phyloP scores from a whole-genome alignment of 1,140 invertebrate species.

The Saccostrea echinata region DNA sequence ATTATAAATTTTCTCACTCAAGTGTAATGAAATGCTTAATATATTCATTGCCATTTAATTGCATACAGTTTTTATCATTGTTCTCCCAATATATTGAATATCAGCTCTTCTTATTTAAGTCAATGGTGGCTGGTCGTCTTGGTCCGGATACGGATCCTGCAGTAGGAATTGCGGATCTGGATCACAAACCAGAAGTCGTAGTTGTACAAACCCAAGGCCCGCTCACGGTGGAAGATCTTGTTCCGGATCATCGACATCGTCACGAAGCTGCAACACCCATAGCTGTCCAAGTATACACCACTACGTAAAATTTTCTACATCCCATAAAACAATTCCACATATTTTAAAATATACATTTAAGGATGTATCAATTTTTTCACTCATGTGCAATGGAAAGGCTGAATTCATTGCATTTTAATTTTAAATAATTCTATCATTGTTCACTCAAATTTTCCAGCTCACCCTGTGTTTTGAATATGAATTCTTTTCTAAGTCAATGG shows the following conservation, averaged over 20 bases:
- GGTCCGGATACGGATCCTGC: conserved; percentile 91
- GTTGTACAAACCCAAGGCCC: conserved; percentile 57
- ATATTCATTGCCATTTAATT: not conserved
- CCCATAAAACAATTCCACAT: too few relatives aligned
- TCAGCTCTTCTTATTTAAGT: too few relatives aligned
- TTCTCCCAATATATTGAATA: too few relatives aligned
- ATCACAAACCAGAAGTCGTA: conserved; percentile 84
- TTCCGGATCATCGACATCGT: not conserved
- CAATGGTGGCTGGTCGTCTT: conserved; percentile 75
- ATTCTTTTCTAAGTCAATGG: conserved; percentile 72
- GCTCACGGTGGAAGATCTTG: conserved; percentile 36
- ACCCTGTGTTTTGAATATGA: too few relatives aligned
- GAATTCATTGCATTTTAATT: not conserved
- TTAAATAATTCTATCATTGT: not conserved
- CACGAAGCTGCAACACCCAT: conserved; percentile 12
- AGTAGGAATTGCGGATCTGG: conserved; percentile 94
- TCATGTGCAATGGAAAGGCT: too few relatives aligned
- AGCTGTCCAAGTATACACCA: conserved; percentile 33
- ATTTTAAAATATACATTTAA: too few relatives aligned
- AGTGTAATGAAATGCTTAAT: not conserved
- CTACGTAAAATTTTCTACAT: too few relatives aligned
- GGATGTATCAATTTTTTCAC: too few relatives aligned
- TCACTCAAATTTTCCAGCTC: too few relatives aligned
- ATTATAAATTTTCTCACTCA: too few relatives aligned
- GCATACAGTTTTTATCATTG: not conserved